Evolutionary conservation across 2,797 vertebrate genomes (phyloP).

Genomic region (Falco biarmicus): DNA sequence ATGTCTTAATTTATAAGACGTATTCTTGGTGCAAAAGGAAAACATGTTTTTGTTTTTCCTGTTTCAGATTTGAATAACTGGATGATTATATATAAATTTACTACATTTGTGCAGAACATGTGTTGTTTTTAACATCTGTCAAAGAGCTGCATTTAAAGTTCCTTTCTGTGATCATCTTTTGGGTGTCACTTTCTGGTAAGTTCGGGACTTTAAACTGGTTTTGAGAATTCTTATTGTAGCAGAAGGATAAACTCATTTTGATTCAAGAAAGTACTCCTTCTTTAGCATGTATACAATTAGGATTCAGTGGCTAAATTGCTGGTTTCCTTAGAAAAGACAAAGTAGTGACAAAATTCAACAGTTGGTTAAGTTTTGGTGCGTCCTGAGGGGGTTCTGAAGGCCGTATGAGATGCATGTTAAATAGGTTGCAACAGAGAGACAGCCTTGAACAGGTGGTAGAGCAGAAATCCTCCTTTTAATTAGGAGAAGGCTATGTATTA

Average conservation of each 20-base stretch:
- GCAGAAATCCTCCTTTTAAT: neutral
- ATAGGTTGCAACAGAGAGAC: neutral
- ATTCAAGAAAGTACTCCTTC: neutral
- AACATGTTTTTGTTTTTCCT: conserved; percentile 33
- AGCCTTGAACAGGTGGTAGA: neutral
- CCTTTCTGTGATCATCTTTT: neutral
- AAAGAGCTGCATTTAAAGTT: neutral
- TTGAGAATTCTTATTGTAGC: neutral
- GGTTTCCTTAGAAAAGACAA: neutral
- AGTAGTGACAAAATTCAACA: neutral
- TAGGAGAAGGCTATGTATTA: neutral
- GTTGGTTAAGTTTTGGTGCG: neutral
- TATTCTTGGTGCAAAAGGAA: conserved; percentile 18
- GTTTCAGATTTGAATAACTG: conserved; percentile 60
- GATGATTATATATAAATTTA: conserved; percentile 39
- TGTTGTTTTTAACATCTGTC: neutral
- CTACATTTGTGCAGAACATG: conserved; percentile 34
- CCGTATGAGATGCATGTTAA: neutral
- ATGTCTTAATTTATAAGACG: conserved; percentile 55
- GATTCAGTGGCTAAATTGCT: neutral
- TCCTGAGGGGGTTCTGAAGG: neutral
- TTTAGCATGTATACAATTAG: neutral
- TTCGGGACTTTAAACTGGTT: neutral
- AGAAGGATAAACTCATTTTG: neutral
- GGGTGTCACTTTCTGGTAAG: neutral